Percentiles rank a stretch among this genome's conserved stretches.
Evolutionary conservation across 2,113 vertebrate genomes (phyloP).

Genomic region (Agapornis roseicollis): DNA sequence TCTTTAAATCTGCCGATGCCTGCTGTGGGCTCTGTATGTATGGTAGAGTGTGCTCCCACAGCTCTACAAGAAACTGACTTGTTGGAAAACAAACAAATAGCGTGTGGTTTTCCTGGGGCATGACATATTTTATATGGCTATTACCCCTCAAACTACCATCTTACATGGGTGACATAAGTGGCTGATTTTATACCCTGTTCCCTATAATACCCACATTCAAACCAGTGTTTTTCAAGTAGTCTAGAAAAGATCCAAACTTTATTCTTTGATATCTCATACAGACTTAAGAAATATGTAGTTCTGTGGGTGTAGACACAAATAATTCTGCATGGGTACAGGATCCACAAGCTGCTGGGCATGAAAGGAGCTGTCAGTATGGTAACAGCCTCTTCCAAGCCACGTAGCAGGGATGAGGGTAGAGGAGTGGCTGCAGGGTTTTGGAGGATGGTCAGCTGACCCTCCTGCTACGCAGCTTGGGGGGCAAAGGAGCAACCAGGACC

Average conservation of each 20-base stretch:
- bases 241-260: not conserved
- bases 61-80: not conserved
- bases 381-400: not conserved
- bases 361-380: not conserved
- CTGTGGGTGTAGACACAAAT: not conserved
- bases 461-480: not conserved
- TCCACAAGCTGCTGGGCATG: not conserved
- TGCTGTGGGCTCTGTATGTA: not conserved
- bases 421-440: not conserved
- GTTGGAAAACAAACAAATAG: not conserved
- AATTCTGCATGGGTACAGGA: not conserved
- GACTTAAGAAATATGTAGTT: not conserved
- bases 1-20: not conserved
- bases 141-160: not conserved
- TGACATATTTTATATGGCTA: not conserved
- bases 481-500: not conserved
- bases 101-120: not conserved
- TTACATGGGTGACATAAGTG: not conserved
- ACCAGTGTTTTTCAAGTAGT: not conserved
- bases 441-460: not conserved
- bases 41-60: not conserved
- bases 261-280: not conserved
- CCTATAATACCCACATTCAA: not conserved
- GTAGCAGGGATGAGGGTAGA: not conserved
- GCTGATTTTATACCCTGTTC: not conserved